A percentile compares a stretch with the other conserved stretches of the same genome.
Evolutionary conservation across 1,140 invertebrate species (phyloP).

Genomic region (Periplaneta americana): DNA sequence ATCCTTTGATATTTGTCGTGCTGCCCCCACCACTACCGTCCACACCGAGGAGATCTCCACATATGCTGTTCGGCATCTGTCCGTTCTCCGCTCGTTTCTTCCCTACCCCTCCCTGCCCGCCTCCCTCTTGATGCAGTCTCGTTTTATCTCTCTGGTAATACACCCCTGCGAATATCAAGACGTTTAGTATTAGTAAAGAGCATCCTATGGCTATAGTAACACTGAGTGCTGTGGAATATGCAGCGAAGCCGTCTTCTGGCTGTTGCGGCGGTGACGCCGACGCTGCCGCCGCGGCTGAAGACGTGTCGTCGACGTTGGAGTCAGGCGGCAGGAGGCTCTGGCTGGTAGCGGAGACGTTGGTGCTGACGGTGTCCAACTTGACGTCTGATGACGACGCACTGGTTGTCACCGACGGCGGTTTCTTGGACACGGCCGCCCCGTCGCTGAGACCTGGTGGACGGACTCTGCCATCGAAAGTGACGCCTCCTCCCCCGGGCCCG

Average conservation of each 20-base stretch:
- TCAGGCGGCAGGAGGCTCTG: constrained; percentile 24
- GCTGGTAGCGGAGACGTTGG: constrained; percentile 23
- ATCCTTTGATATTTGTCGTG: not conserved
- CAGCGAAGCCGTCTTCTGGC: constrained; percentile 79
- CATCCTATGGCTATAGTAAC: constrained; percentile 94
- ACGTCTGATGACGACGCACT: not conserved
- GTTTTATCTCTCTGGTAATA: constrained; percentile 89
- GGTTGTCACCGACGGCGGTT: constrained; percentile 18
- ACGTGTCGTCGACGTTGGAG: constrained; percentile 13
- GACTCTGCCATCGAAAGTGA: constrained; percentile 31
- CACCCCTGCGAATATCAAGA: constrained; percentile 88
- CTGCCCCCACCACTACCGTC: constrained; percentile 41
- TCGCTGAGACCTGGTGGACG: constrained; percentile 30
- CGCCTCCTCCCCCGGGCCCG: constrained; percentile 29
- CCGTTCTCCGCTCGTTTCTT: constrained; percentile 77
- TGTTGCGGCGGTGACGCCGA: constrained; percentile 35
- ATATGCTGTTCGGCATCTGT: constrained; percentile 78
- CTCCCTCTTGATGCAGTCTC: constrained; percentile 40
- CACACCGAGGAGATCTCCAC: constrained; percentile 65
- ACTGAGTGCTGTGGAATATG: constrained; percentile 81
- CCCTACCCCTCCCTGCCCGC: constrained; percentile 40
- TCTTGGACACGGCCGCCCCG: constrained; percentile 35
- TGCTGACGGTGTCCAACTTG: constrained; percentile 29
- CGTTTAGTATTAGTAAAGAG: constrained; percentile 81
- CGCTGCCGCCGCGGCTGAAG: constrained; percentile 23